phyloP scores from a whole-genome alignment of 2,113 vertebrate genomes.

The Oceanites oceanicus region DNA sequence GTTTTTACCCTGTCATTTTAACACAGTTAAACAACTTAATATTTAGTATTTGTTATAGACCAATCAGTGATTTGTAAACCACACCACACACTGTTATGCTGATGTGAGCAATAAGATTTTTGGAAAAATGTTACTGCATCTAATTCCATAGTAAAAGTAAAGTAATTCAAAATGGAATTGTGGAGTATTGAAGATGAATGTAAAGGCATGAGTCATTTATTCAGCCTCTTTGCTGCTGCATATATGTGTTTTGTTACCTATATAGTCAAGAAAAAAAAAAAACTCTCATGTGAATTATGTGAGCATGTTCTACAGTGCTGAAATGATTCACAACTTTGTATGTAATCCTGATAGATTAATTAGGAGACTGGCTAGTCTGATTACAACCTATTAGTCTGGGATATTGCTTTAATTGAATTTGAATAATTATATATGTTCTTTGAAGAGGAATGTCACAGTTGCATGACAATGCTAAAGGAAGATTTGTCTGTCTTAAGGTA shows the following conservation, averaged over 20 bases:
- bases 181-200: background rate
- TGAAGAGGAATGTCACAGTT: background rate
- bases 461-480: background rate
- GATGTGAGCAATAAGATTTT: background rate
- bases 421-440: background rate
- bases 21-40: background rate
- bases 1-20: background rate
- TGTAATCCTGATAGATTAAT: background rate
- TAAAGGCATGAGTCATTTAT: background rate
- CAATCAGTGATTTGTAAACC: background rate
- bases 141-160: background rate
- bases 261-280: background rate
- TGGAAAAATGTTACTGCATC: background rate
- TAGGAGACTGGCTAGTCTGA: background rate
- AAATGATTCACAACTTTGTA: background rate
- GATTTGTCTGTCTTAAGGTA: background rate
- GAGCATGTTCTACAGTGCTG: background rate
- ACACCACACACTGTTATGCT: background rate
- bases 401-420: slow-evolving; percentile 21
- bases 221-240: background rate
- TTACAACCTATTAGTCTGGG: background rate
- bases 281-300: background rate
- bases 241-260: background rate
- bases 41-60: background rate
- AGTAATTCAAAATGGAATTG: background rate